Base-by-base conservation (phyloP, 2,797 vertebrate genomes). In the Melanotaenia trifasciata region DNA sequence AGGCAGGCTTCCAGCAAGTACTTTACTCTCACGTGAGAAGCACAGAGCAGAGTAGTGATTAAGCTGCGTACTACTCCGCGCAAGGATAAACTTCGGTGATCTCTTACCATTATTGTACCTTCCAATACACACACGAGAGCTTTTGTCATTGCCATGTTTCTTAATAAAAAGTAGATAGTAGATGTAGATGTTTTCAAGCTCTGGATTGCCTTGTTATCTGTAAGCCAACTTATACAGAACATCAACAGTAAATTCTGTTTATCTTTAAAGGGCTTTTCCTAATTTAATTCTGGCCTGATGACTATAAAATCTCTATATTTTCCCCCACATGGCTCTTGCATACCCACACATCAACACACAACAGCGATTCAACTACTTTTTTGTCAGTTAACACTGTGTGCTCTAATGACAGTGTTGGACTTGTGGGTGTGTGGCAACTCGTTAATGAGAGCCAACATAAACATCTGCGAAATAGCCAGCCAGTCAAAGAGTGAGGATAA, bases 371-470 rank as follows among this genome's bases (percentile, higher is more conserved):
- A 66, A 32, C 76, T 66, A 9, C 70, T 70, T 67, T 85, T 68
- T 68, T 70, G 77, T 76, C 68, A 71, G 63, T 89, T 78, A 81
- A 67, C 80, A 71, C 76, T 70, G 84, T 83, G 79, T 70, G 62
- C 58, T 81, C 71, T 86, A 83, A 91, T 86, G 79, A 84, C 72
- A 76, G 72, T 79, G 87, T 79, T 87, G 85, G 76, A 87, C 74
- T 51, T 65, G 87, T 88, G 88, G 84, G 83, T 63, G 87, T 85
- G 77, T 4, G 4, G 69, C 72, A 71, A 59, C 70, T 90, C 43
- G 67, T 89, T 90, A 74, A 78, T 82, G 83, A 75, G 68, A 33
- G 81, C 76, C 86, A 90, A 80, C 80, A 84, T 72, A 86, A 90
- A 86, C 85, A 81, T 78, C 24, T 64, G 74, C 78, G 64, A 65